phyloP scores from a whole-genome alignment of 1,140 invertebrate genomes.

The Bombus ignitus region DNA sequence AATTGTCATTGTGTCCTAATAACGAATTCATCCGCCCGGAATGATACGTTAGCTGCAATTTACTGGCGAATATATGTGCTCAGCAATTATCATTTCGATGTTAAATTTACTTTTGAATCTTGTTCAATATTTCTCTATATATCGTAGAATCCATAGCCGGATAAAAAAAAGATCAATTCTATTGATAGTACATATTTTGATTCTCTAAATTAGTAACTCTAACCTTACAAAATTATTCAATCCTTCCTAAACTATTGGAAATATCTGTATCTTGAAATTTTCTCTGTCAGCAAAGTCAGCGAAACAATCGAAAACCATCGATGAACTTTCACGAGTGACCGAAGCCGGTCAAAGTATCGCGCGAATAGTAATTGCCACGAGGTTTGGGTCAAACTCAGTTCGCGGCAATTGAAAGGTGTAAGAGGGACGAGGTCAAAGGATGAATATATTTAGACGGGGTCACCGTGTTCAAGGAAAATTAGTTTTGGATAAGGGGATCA shows the following conservation, averaged over 20 bases:
- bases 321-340: constrained; percentile 14
- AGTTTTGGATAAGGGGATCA: constrained; percentile 59
- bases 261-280: too few species aligned
- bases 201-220: too few species aligned
- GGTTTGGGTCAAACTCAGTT: not conserved
- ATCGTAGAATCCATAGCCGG: not conserved
- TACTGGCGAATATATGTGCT: not conserved
- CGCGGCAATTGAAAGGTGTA: constrained; percentile 9
- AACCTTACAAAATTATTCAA: not conserved
- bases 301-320: not conserved
- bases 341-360: not conserved
- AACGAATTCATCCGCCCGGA: not conserved
- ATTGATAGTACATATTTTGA: too few species aligned
- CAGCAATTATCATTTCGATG: not conserved
- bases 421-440: constrained; percentile 47
- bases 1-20: not conserved
- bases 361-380: not conserved
- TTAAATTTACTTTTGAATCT: not conserved
- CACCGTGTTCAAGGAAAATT: constrained; percentile 54
- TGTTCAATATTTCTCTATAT: not conserved
- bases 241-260: not conserved
- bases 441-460: constrained; percentile 50
- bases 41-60: not conserved
- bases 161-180: too few species aligned
- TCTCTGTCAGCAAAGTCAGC: not conserved